phyloP scores from a whole-genome alignment of 2,113 vertebrate species.

The Oryzias javanicus region DNA sequence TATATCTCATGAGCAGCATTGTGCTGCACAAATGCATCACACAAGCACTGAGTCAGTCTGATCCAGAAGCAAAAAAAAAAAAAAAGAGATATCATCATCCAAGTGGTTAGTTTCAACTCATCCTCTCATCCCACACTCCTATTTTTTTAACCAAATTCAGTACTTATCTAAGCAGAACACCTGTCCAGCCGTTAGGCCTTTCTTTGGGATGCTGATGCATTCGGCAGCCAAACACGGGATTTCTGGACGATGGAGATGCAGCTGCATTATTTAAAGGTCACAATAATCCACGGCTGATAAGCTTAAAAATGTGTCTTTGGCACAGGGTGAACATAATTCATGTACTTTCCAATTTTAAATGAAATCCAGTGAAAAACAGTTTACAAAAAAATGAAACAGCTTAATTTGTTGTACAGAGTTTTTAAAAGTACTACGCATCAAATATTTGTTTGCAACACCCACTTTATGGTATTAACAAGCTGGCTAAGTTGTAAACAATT shows the following conservation, averaged over 20 bases:
- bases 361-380: slow-evolving; percentile 1
- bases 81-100: slow-evolving; percentile 46
- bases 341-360: slow-evolving; percentile 24
- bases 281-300: slow-evolving; percentile 66
- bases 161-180: slow-evolving; percentile 79
- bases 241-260: slow-evolving; percentile 49
- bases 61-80: slow-evolving; percentile 28
- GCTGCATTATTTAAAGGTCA: slow-evolving; percentile 73
- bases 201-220: slow-evolving; percentile 65
- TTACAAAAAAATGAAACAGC: background rate
- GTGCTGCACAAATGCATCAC: slow-evolving; percentile 53
- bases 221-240: slow-evolving; percentile 62
- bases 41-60: slow-evolving; percentile 47
- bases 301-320: slow-evolving; percentile 41
- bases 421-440: no score
- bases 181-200: slow-evolving; percentile 62
- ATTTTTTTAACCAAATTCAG: slow-evolving; percentile 44
- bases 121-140: slow-evolving; percentile 17
- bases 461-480: no score
- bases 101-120: slow-evolving; percentile 56
- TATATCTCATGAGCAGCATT: slow-evolving; percentile 37
- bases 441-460: no score
- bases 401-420: no score
- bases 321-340: slow-evolving; percentile 41
- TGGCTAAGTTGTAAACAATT: no score